Percentiles rank a stretch among this genome's conserved stretches.
These are phyloP conservation scores for Apoda limacodes DNA, from an alignment of 2,888 invertebrate genomes.

Conservation along the genomic window DNA sequence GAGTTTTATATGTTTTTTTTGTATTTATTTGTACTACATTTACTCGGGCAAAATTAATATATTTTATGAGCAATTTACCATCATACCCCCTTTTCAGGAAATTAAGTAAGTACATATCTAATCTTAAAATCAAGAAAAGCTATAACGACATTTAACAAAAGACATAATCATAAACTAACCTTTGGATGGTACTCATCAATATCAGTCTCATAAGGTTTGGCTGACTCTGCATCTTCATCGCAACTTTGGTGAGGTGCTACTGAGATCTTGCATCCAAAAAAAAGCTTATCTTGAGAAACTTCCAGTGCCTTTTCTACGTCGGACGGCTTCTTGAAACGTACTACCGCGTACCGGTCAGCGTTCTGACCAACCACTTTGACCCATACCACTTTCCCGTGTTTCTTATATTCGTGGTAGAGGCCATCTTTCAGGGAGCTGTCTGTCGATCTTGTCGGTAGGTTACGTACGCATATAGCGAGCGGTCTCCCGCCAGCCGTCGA, in stretches of 20 bases:
- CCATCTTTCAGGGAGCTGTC: constrained; percentile 98
- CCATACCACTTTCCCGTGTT: constrained; percentile 97
- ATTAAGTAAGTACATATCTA: constrained; percentile 2
- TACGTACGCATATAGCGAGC: constrained; percentile 90
- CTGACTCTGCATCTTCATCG: constrained; percentile 87
- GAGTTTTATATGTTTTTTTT: too few species aligned
- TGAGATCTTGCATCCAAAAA: constrained; percentile 97
- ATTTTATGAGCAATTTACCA: too few species aligned
- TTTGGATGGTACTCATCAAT: constrained; percentile 97
- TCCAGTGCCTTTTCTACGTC: constrained; percentile 97
- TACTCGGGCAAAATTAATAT: too few species aligned
- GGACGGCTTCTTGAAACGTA: constrained; percentile 95
- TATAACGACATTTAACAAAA: constrained; percentile 16
- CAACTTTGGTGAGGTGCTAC: constrained; percentile 94
- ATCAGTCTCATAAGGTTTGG: constrained; percentile 92
- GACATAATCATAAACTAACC: constrained; percentile 27
- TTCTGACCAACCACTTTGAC: constrained; percentile 94
- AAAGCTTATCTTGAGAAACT: constrained; percentile 95
- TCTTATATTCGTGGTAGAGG: constrained; percentile 98
- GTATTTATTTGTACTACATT: too few species aligned
- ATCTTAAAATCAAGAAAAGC: constrained; percentile 16
- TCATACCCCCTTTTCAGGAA: too few species aligned
- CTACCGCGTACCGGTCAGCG: constrained; percentile 90
- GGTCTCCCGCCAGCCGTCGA: constrained; percentile 80
- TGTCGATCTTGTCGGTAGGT: constrained; percentile 88